Conservation (phyloP, 2,797 vertebrate genomes). For the Leuciscus waleckii region DNA sequence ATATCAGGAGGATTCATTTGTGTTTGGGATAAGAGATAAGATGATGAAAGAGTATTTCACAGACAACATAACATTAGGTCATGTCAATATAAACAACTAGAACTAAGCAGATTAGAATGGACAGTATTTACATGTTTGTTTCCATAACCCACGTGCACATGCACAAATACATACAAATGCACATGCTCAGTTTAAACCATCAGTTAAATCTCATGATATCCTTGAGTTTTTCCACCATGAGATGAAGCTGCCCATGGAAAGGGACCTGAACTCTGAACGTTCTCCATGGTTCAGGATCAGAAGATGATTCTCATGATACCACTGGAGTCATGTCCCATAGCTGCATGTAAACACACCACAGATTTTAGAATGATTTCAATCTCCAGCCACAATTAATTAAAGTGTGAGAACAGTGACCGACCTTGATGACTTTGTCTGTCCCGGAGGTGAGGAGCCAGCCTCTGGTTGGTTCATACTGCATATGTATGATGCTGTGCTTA, state of each 20-base stretch:
- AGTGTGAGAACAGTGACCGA: constrained; percentile 63
- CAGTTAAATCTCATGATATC: not conserved
- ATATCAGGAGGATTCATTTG: not conserved
- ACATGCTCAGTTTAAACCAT: constrained; percentile 7
- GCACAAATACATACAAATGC: constrained; percentile 25
- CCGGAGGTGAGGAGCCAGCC: constrained; percentile 94
- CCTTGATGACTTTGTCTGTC: constrained; percentile 95
- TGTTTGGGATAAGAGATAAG: constrained; percentile 1
- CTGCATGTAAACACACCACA: constrained; percentile 72
- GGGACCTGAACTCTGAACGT: not conserved
- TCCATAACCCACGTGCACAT: constrained; percentile 6
- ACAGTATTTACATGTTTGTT: constrained; percentile 30
- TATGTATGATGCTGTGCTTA: constrained; percentile 91
- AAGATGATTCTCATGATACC: constrained; percentile 85
- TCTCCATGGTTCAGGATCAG: constrained; percentile 5
- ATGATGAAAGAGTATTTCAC: not conserved
- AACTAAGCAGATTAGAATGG: constrained; percentile 7
- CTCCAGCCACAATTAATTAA: not conserved
- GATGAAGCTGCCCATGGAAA: constrained; percentile 6
- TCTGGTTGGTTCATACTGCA: constrained; percentile 94
- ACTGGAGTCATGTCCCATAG: constrained; percentile 98
- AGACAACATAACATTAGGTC: not conserved
- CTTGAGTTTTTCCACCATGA: constrained; percentile 17
- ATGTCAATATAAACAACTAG: constrained; percentile 30
- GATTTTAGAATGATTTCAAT: not conserved